Base-by-base conservation (phyloP, 35 echinoderm and acorn worm species). In the Acanthaster planci region DNA sequence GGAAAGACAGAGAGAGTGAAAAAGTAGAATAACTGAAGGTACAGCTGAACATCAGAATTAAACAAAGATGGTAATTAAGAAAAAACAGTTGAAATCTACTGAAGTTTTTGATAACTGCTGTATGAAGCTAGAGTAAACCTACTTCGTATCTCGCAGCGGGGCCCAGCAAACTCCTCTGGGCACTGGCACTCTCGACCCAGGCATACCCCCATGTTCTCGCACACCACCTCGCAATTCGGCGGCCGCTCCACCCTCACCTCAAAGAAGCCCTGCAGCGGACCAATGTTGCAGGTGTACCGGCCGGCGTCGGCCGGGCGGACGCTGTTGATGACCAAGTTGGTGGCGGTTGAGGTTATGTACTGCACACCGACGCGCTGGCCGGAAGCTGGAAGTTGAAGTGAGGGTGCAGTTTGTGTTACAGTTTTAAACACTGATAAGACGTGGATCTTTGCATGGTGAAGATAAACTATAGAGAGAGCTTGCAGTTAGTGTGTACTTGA, bases 121-220 rank as follows among this genome's bases (percentile, higher is more conserved):
- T n/a, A n/a, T n/a, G n/a, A n/a, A n/a, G n/a, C n/a, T n/a, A n/a
- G n/a, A n/a, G n/a, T n/a, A n/a, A n/a, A 85, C 89, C 76, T 88
- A 98, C 95, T 80, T 88, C 76, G 60, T 9, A 54, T 87, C 32
- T 88, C 80, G 89, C 95, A 98, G 0, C 40, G 58, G 10, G 51
- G 23, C 0, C 95, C 95, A 57, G 38, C 51, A 51, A 94, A 99
- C 16, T 67, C 81, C 32, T 56, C 56, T 30, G 58, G 57, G 86
- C 96, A 99, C 21, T 77, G 22, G 79, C 96, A 99, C 14, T 60
- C 51, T 18, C 75, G 67, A 57, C 79, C 76, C 10, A 91, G 16
- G 57, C 96, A 99, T 12, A 9, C 75, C 21, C 96, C 96, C 58
- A 88, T 85, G 77, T 94, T 94, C n/a, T 89, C 40, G 83, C 96